A percentile compares a stretch with the other conserved stretches of the same genome.
Evolutionary conservation across 2,888 invertebrate genomes (phyloP).

Genomic region (Lycaena phlaeas): DNA sequence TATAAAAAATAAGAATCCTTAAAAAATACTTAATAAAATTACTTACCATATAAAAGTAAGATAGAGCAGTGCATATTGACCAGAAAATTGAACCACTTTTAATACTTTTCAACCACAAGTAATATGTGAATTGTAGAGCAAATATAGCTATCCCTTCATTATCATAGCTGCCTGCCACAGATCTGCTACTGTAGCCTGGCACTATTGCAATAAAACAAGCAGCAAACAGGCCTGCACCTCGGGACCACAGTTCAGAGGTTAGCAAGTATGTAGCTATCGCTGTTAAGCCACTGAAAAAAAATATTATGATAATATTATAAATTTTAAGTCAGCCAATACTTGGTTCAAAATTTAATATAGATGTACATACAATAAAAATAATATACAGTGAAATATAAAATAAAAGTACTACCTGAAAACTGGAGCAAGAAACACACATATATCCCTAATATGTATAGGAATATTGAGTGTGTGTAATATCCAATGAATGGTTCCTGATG

Average conservation of each 20-base stretch:
- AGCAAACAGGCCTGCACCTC: conserved; percentile 97
- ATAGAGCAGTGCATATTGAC: conserved; percentile 93
- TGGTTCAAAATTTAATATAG: no score
- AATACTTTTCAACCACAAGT: conserved; percentile 97
- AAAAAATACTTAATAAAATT: conserved; percentile 6
- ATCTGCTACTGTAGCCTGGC: conserved; percentile 98
- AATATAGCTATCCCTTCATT: conserved; percentile 99
- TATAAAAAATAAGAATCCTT: background rate
- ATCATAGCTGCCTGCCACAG: conserved; percentile 99
- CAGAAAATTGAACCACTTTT: conserved; percentile 98
- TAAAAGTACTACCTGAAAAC: conserved; percentile 83
- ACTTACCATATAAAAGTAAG: conserved; percentile 99
- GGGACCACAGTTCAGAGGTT: conserved; percentile 97
- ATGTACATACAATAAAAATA: background rate
- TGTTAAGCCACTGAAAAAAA: conserved; percentile 89
- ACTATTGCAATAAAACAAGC: conserved; percentile 99
- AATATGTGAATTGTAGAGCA: conserved; percentile 98
- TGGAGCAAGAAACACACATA: conserved; percentile 99
- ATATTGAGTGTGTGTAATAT: conserved; percentile 92
- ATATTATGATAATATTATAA: no score
- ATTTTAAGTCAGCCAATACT: no score
- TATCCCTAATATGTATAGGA: conserved; percentile 97
- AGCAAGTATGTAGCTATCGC: conserved; percentile 97
- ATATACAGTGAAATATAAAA: background rate
- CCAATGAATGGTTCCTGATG: conserved; percentile 97